Evolutionary conservation across 2,797 vertebrate genomes (phyloP).

Genomic region (Lacerta agilis): DNA sequence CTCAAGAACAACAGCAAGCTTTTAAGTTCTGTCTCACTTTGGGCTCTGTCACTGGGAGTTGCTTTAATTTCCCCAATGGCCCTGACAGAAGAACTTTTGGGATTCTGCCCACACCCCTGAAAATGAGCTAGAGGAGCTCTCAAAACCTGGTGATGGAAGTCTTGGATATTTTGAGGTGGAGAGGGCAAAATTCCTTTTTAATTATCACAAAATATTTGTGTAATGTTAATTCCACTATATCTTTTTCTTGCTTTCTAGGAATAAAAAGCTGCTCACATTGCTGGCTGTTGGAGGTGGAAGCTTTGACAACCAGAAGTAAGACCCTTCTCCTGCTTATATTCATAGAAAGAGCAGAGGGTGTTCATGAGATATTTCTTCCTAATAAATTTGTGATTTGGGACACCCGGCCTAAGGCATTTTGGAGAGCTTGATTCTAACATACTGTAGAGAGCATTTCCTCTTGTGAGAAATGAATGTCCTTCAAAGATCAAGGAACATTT

Average conservation of each 20-base stretch:
- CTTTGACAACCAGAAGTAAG: conserved; percentile 80
- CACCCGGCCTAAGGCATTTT: neutral
- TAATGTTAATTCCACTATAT: too few relatives aligned
- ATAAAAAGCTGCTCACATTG: conserved; percentile 78
- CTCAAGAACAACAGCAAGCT: neutral
- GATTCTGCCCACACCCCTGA: neutral
- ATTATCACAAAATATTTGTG: neutral
- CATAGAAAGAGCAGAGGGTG: neutral
- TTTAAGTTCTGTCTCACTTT: neutral
- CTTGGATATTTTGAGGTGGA: neutral
- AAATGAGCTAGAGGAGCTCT: neutral
- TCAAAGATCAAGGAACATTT: neutral
- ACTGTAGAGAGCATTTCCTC: neutral
- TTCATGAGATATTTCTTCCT: neutral
- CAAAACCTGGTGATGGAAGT: neutral
- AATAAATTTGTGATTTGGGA: neutral
- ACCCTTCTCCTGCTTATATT: conserved; percentile 14
- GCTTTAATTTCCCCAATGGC: neutral
- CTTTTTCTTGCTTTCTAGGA: conserved; percentile 68
- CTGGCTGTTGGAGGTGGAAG: conserved; percentile 84
- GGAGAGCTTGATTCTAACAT: neutral
- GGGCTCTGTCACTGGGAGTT: neutral
- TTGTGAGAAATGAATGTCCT: neutral
- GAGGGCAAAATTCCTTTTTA: neutral
- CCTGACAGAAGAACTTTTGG: neutral